These are phyloP conservation scores for Fistularia commersonii DNA, from an alignment of 2,797 vertebrate species.

Conservation along the genomic window DNA sequence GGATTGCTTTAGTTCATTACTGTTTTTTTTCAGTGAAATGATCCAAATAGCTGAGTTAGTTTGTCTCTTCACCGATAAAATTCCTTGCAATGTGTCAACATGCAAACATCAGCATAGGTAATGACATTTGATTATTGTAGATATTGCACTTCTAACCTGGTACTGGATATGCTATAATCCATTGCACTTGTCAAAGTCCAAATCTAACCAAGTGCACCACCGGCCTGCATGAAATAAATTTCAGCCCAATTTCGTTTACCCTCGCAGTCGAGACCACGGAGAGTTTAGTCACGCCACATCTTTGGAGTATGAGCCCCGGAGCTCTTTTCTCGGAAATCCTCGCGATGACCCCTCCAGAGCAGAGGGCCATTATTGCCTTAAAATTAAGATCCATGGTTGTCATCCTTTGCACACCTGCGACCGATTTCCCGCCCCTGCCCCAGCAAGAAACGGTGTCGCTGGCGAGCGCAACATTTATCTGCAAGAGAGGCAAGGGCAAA, in stretches of 20 bases:
- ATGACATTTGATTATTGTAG: constrained; percentile 30
- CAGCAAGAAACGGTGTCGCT: constrained; percentile 39
- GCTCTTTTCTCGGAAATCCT: constrained; percentile 25
- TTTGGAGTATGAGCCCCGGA: constrained; percentile 9
- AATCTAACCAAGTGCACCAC: constrained; percentile 28
- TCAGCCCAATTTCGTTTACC: constrained; percentile 20
- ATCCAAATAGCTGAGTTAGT: too few species aligned
- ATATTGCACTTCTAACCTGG: constrained; percentile 22
- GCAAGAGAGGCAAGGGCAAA: constrained; percentile 30
- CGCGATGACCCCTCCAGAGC: constrained; percentile 38
- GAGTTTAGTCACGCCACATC: constrained; percentile 26
- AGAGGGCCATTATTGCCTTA: constrained; percentile 44
- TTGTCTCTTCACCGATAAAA: too few species aligned
- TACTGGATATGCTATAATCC: constrained; percentile 20
- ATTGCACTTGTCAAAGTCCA: constrained; percentile 24
- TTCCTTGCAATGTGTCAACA: background rate
- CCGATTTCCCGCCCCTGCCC: constrained; percentile 37
- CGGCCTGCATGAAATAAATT: constrained; percentile 17
- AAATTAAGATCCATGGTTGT: constrained; percentile 64
- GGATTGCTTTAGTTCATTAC: too few species aligned
- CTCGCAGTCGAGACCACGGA: constrained; percentile 18
- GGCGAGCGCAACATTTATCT: constrained; percentile 42
- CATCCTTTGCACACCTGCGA: constrained; percentile 59
- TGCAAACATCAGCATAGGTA: constrained; percentile 4
- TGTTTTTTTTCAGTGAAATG: too few species aligned